Base-by-base conservation (phyloP, 2,113 vertebrate species). In the Rhegmatorhina hoffmannsi region DNA sequence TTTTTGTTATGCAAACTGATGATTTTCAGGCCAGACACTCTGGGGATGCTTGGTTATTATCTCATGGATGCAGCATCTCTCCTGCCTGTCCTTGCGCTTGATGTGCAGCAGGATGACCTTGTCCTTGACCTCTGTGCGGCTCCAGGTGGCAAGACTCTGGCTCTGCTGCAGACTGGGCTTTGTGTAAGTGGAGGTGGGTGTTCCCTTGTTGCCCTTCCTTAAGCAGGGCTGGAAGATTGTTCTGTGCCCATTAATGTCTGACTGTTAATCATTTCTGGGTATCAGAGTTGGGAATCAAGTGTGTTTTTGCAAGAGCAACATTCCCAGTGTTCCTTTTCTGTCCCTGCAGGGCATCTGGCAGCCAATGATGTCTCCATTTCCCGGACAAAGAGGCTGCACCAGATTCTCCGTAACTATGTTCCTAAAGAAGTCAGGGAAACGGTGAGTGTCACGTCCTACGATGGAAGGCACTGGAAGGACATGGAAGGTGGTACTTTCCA, bases 101-200 rank as follows among this genome's bases (percentile, higher is more conserved):
- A 97, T 2, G 97, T 99, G 43, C 98, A 98, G 77, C 98, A 96
- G 0, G 98, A 91, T 44, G 98, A 99, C 74, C 90, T 47, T 2
- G 98, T 99, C 56, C 98, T 99, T 13, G 99, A 99, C 84, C 98
- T 99, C 17, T 99, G 99, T 88, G 99, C 99, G 0, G 99, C 99
- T 58, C 99, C 99, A 0, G 99, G 99, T 70, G 99, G 99, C 13
- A 99, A 99, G 95, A 98, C 98, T 9, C 92, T 99, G 92, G 98
- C 98, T 55, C 94, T 99, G 86, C 98, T 99, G 79, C 99, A 99
- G 96, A 98, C 98, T 13, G 98, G 98, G 47, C 73, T 96, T 92
- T 97, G 99, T 85, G 91, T 99, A 97, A 97, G 98, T 95, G 59
- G 40, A 36, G 55, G 15, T 26, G n/a, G n/a, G 13, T 21, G 47